Evolutionary conservation across 2,888 invertebrate species (phyloP).

Genomic region (Cosmia pyralina): DNA sequence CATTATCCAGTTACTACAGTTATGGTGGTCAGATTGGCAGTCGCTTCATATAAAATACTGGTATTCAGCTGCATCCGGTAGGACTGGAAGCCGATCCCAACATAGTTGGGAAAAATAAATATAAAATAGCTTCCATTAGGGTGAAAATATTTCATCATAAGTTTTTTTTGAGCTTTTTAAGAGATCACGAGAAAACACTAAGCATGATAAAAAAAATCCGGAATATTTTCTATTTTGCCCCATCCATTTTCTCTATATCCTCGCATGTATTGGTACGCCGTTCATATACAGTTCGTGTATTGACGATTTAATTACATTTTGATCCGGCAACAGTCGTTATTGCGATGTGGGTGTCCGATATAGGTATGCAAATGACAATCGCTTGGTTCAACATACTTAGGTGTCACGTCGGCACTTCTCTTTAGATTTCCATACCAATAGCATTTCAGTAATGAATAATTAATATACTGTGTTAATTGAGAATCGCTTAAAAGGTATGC

Average conservation of each 20-base stretch:
- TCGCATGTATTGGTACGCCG: conserved; percentile 78
- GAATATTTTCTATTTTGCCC: conserved; percentile 28
- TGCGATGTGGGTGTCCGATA: conserved; percentile 89
- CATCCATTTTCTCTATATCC: conserved; percentile 72
- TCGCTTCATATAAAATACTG: too few relatives aligned
- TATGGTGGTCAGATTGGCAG: too few relatives aligned
- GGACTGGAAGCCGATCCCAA: too few relatives aligned
- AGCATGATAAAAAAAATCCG: too few relatives aligned
- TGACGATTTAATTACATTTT: conserved; percentile 89
- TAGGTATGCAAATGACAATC: conserved; percentile 82
- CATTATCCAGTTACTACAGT: too few relatives aligned
- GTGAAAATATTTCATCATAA: neutral
- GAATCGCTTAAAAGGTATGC: conserved; percentile 57
- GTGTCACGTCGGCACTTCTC: conserved; percentile 77
- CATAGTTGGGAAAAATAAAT: too few relatives aligned
- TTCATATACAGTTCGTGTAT: conserved; percentile 87
- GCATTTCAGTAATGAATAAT: conserved; percentile 69
- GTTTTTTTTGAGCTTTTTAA: too few relatives aligned
- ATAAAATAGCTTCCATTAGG: neutral
- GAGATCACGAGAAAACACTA: neutral
- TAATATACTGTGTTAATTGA: conserved; percentile 67
- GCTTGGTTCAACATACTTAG: conserved; percentile 70
- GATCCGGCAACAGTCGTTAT: conserved; percentile 85
- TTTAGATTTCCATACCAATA: conserved; percentile 75
- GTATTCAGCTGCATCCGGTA: too few relatives aligned